These are phyloP conservation scores for Leptopilina syphax DNA, from an alignment of 2,888 invertebrate genomes.

Conservation along the genomic window DNA sequence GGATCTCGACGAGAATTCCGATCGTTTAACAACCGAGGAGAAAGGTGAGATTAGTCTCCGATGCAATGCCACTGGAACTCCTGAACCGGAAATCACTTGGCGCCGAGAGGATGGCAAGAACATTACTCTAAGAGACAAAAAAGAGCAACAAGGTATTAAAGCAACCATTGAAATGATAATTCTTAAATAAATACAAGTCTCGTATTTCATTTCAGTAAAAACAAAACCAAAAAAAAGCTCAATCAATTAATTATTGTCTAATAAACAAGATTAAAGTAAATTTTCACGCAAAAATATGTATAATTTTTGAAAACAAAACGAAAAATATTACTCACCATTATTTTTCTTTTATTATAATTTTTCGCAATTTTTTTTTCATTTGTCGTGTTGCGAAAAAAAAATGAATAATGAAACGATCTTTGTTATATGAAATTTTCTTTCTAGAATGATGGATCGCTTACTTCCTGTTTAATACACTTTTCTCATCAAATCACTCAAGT, in stretches of 20 bases:
- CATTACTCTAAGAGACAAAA: slow-evolving; percentile 82
- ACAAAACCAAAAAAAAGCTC: no score
- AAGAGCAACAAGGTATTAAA: slow-evolving; percentile 78
- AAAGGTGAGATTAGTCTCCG: slow-evolving; percentile 87
- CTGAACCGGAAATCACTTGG: slow-evolving; percentile 89
- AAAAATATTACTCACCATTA: background rate
- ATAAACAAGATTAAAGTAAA: no score
- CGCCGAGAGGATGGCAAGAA: slow-evolving; percentile 87
- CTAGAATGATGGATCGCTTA: slow-evolving; percentile 5
- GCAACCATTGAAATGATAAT: background rate
- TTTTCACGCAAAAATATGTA: no score
- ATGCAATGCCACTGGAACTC: slow-evolving; percentile 90
- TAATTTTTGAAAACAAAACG: background rate
- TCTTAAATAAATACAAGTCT: no score
- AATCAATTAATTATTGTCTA: no score
- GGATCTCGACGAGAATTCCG: slow-evolving; percentile 81
- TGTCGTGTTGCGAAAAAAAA: background rate
- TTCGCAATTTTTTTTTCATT: background rate
- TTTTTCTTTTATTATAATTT: background rate
- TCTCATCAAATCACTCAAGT: slow-evolving; percentile 19
- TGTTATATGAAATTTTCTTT: slow-evolving; percentile 12
- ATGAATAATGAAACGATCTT: slow-evolving; percentile 38
- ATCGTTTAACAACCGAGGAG: slow-evolving; percentile 87
- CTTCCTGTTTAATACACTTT: slow-evolving; percentile 27
- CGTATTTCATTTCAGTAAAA: no score